Evolutionary conservation across 2,113 vertebrate species (phyloP), one percentile per base, ranked within the genome.

Genomic region (Rhea pennata): DNA sequence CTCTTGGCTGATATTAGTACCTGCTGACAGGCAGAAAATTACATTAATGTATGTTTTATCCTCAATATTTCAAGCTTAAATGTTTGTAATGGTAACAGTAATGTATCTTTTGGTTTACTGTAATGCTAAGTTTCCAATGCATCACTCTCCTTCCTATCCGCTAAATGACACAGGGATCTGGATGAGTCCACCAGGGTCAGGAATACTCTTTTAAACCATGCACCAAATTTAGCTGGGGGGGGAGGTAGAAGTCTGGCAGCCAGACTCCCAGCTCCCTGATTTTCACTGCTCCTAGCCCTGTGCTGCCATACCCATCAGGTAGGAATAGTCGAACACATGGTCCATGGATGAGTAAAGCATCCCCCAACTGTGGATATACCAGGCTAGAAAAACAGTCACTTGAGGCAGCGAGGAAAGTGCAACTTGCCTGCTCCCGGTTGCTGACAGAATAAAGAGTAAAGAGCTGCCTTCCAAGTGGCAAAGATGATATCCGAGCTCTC

Each of bases 81-180:
- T 24, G 65, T 73, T 76, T 33, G 4, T 44, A 77, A 76, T 73
- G 9, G 15, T 77, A 62, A 70, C 40, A 80, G 31, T n/a, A 24
- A 31, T 17, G 0, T 40, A 24, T 31, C 22, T 44, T 50, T 40
- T 67, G 74, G 21, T 42, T 92, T 73, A 44, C 19, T 26, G 42
- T 39, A 71, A 6, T 71, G 39, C 31, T 46, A 69, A 66, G 50
- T 1, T 80, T 90, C 67, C 86, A 39, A 33, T 67, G 22, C 17
- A 10, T 84, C 0, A 0, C 7, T 92, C 6, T 84, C 46, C 6
- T 9, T 84, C 46, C 29, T n/a, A 66, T 29, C 20, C 31, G 11
- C 33, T 1, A 1, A 17, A 12, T 0, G 0, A 15, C 3, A 5
- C 46, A 26, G 8, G n/a, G 9, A 16, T 65, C 86, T 75, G 51